phyloP scores from a whole-genome alignment of 2,888 invertebrate species.

The Acleris cristana region DNA sequence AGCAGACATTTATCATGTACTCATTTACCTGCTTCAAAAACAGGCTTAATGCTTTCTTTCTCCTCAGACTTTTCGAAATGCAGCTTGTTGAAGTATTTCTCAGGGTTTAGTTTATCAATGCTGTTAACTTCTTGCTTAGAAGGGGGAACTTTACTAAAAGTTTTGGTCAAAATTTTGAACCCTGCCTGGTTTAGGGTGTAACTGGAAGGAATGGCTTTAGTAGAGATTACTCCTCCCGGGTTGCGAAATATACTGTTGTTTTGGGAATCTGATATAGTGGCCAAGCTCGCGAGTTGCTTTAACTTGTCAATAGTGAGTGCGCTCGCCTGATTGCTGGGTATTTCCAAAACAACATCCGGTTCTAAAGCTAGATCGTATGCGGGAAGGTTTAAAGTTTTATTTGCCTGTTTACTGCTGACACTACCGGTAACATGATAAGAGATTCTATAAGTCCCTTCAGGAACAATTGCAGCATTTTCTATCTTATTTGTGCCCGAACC shows the following conservation, averaged over 20 bases:
- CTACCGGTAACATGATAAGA: conserved; percentile 79
- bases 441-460: conserved; percentile 75
- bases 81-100: conserved; percentile 66
- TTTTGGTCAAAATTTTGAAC: conserved; percentile 86
- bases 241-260: conserved; percentile 78
- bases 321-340: conserved; percentile 71
- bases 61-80: conserved; percentile 58
- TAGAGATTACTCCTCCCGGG: conserved; percentile 81
- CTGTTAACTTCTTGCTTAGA: conserved; percentile 75
- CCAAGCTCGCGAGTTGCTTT: conserved; percentile 82
- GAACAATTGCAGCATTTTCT: conserved; percentile 55
- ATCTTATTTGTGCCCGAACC: conserved; percentile 44
- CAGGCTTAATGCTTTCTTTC: conserved; percentile 54
- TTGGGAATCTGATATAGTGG: conserved; percentile 80
- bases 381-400: conserved; percentile 72
- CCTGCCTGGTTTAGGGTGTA: conserved; percentile 86
- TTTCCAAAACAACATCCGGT: conserved; percentile 76
- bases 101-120: conserved; percentile 58
- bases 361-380: conserved; percentile 74
- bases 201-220: conserved; percentile 85
- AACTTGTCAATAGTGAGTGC: conserved; percentile 75
- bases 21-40: conserved; percentile 55
- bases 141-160: conserved; percentile 82
- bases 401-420: conserved; percentile 77
- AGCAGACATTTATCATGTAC: neutral